phyloP scores from a whole-genome alignment of 1,140 invertebrate genomes.

The Aphis gossypii region DNA sequence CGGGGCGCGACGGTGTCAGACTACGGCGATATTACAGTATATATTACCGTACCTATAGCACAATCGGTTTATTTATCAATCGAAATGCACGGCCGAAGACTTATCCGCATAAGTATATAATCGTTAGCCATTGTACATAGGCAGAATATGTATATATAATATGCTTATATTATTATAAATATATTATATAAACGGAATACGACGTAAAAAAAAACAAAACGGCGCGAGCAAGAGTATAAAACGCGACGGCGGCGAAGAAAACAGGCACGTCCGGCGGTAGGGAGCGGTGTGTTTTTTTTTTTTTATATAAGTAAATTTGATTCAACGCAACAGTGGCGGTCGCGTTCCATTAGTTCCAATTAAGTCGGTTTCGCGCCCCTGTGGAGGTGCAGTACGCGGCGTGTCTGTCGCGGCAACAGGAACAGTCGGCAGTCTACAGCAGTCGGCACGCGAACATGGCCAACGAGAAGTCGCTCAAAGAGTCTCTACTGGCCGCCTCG shows the following conservation, averaged over 20 bases:
- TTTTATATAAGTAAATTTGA: not conserved
- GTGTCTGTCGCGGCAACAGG: not conserved
- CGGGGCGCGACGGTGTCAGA: not conserved
- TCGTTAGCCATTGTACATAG: not conserved
- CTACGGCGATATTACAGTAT: not conserved
- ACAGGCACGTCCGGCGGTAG: not conserved
- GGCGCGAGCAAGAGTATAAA: not conserved
- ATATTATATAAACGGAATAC: not conserved
- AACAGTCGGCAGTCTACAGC: not conserved
- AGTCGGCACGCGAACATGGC: conserved; percentile 60
- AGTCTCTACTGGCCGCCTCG: conserved; percentile 62
- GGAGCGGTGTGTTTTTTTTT: not conserved
- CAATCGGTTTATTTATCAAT: not conserved
- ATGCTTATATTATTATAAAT: not conserved
- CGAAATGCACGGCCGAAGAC: not conserved
- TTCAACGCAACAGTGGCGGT: not conserved
- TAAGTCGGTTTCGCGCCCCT: not conserved
- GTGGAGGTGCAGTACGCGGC: not conserved
- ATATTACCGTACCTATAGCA: no score
- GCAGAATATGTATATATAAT: no score
- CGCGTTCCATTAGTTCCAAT: conserved; percentile 43
- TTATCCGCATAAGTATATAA: not conserved
- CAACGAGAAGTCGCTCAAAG: conserved; percentile 63
- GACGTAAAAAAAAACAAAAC: not conserved
- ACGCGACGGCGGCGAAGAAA: not conserved